Evolutionary conservation across 1,140 invertebrate genomes (phyloP), one percentile per base, ranked within the genome.

Genomic region (Euglossa dilemma): DNA sequence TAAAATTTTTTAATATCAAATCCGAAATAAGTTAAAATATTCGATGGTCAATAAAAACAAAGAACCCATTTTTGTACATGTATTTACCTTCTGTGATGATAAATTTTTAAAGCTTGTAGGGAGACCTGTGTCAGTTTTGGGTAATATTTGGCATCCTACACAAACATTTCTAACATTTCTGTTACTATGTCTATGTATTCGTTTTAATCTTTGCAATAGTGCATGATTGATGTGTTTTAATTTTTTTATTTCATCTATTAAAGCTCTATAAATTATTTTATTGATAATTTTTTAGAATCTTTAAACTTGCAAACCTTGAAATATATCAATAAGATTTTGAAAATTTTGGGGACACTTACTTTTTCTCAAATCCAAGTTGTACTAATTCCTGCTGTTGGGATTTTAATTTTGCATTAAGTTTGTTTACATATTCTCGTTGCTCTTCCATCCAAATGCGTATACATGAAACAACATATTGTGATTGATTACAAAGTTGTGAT

Each of bases 391-490:
- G 87, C 56, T n/a, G n/a, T n/a, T n/a, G n/a, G n/a, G n/a, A n/a
- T n/a, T n/a, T n/a, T n/a, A n/a, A n/a, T n/a, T n/a, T n/a, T n/a
- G n/a, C n/a, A 87, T 59, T 79, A 7, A 93, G 79, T 18, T 67
- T 86, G 14, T 89, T 82, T 1, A 85, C 85, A 11, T 89, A 79
- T 66, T 89, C 80, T 45, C 87, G 88, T 64, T 93, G 92, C 47
- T 93, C 88, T 45, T 90, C 88, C 83, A 94, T 91, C 90, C 90
- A 94, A 3, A 81, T 64, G 8, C 92, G 89, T 54, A 93, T 92
- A 61, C 91, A 89, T 5, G 80, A 84, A 43, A 94, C 85, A 45
- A 93, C 88, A 43, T 87, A 66, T 56, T 93, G 87, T 0, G 91
- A 92, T 80, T 93, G 92, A 36, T 91, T 91, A 36, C 86, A 92